A percentile compares a stretch with the other conserved stretches of the same genome.
Conservation (phyloP, 2,797 vertebrate species). For the Centropyge bicolor region DNA sequence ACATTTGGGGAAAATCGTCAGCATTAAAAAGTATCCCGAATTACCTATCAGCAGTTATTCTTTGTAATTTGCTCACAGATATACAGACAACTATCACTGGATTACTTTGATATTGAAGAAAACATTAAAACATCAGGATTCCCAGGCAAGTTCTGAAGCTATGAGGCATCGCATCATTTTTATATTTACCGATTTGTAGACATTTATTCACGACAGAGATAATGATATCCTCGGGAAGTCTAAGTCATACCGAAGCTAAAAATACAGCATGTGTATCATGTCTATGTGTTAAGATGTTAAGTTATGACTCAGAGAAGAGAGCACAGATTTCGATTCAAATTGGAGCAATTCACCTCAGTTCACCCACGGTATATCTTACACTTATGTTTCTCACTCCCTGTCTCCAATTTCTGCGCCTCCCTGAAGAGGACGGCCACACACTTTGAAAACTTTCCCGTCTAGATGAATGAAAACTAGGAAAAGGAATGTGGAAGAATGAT, state of each 20-base stretch:
- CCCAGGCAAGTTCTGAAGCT: not conserved
- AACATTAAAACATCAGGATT: not conserved
- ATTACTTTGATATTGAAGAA: not conserved
- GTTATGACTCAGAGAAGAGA: slow-evolving; percentile 4
- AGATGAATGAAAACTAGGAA: slow-evolving; percentile 1
- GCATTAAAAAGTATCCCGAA: not conserved
- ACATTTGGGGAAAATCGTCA: not conserved
- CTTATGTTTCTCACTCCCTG: not conserved
- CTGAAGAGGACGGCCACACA: not conserved
- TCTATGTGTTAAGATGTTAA: not conserved
- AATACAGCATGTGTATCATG: not conserved
- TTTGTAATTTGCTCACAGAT: not conserved
- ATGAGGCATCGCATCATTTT: not conserved
- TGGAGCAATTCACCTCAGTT: not conserved
- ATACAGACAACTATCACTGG: not conserved
- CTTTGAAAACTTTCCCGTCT: slow-evolving; percentile 6
- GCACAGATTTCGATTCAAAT: not conserved
- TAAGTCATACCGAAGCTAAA: not conserved
- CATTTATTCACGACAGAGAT: not conserved
- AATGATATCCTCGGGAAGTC: not conserved
- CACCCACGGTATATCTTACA: not conserved
- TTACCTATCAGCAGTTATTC: not conserved
- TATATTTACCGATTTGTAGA: not conserved
- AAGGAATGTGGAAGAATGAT: slow-evolving; percentile 12
- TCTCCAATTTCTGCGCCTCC: not conserved